Base-by-base conservation (phyloP, 2,797 vertebrate genomes). In the Margarornis squamiger region DNA sequence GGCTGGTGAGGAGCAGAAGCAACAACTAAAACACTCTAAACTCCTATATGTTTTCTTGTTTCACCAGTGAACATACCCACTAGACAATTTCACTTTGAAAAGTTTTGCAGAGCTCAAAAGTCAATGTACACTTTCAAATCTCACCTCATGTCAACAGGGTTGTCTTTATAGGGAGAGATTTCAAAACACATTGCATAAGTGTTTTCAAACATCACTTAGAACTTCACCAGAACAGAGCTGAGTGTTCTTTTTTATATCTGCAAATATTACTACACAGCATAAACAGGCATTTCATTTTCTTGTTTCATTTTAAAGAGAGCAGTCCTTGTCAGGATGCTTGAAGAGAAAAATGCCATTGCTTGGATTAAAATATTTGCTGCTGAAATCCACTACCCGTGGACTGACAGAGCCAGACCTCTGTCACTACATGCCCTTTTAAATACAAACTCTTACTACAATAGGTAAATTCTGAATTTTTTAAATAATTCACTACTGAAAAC, bases 401-500 rank as follows among this genome's bases (percentile, higher is more conserved):
- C 74, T 48, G 48, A 38, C 19, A 62, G 36, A 86, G 17, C 54
- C 22, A 62, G n/a, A 66, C 55, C 61, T 92, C 76, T 23, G 24
- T 17, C 45, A 59, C 7, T 46, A 29, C 22, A 4, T 12, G 36
- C 38, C 57, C 38, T 73, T 43, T 7, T 23, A 65, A 65, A 38
- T 38, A 79, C 59, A 58, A 81, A 61, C 45, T 63, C 51, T 17
- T 49, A 81, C 43, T 67, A 79, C 23, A 78, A 41, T 4, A 75
- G 5, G 30, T 62, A 86, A 82, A 83, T 61, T 52, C 39, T 29
- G 45, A 58, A 38, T 62, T 82, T 91, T 90, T 20, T 59, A 75
- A 86, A 94, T 55, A 41, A 95, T 85, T 76, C n/a, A 49, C 48
- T 73, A 68, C 45, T 78, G 91, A 76, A 96, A 97, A 98, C 98